A percentile compares a stretch with the other conserved stretches of the same genome.
phyloP scores from a whole-genome alignment of 2,888 invertebrate genomes.

The Scelioninae gen. 1 region DNA sequence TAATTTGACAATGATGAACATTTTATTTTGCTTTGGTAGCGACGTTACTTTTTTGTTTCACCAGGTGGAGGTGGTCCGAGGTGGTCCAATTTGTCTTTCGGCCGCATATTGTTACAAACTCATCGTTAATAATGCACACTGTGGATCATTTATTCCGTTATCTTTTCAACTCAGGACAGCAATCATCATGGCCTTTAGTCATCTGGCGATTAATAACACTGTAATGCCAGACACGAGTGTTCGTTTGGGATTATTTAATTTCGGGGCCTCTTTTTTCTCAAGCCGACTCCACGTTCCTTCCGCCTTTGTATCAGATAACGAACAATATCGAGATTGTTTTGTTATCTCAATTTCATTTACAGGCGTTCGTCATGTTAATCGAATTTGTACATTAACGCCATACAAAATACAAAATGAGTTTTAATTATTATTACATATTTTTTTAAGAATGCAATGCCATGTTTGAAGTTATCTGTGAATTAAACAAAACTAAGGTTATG shows the following conservation, averaged over 20 bases:
- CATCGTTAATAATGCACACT: conserved; percentile 81
- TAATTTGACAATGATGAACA: conserved; percentile 40
- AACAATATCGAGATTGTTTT: conserved; percentile 56
- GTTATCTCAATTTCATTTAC: conserved; percentile 49
- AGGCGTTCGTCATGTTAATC: conserved; percentile 28
- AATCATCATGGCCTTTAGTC: conserved; percentile 63
- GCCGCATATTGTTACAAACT: conserved; percentile 83
- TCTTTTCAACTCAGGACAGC: conserved; percentile 69
- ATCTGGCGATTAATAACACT: conserved; percentile 57
- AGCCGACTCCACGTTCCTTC: conserved; percentile 39
- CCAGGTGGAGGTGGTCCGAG: conserved; percentile 79
- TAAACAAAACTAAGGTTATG: too few species aligned
- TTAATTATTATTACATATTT: too few species aligned
- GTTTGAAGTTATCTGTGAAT: too few species aligned
- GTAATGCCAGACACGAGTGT: conserved; percentile 46
- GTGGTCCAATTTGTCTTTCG: conserved; percentile 84
- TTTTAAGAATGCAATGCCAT: too few species aligned
- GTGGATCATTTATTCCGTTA: conserved; percentile 72
- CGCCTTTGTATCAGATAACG: conserved; percentile 60
- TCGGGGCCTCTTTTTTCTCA: conserved; percentile 42
- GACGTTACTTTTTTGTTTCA: conserved; percentile 75
- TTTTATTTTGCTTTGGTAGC: conserved; percentile 75
- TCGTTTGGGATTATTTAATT: conserved; percentile 60
- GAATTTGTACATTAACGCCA: conserved; percentile 36
- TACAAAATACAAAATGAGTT: not conserved